A percentile compares a stretch with the other conserved stretches of the same genome.
Conservation (phyloP, 2,113 vertebrate species). For the Mus musculus region DNA sequence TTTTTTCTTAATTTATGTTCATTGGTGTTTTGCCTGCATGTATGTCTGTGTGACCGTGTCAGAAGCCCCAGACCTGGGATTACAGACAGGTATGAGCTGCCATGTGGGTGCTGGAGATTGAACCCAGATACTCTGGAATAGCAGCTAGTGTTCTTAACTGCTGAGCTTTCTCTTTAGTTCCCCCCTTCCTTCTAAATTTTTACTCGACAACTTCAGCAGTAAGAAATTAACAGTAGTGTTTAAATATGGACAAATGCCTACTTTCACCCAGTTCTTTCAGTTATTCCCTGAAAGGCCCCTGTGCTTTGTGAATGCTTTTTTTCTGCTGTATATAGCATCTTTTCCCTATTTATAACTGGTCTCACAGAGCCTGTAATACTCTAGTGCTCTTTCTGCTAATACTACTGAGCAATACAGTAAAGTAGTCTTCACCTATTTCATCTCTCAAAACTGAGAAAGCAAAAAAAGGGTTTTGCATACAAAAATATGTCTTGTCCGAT, state of each 20-base stretch:
- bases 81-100: not conserved
- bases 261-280: constrained; percentile 43
- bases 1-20: not conserved
- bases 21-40: not conserved
- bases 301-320: constrained; percentile 40
- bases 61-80: not conserved
- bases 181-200: not conserved
- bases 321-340: not conserved
- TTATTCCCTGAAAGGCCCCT: constrained; percentile 15
- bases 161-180: not conserved
- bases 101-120: not conserved
- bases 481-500: not conserved
- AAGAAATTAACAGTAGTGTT: constrained; percentile 39
- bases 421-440: not conserved
- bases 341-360: not conserved
- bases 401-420: not conserved
- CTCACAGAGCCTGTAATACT: constrained; percentile 29
- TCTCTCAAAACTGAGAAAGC: not conserved
- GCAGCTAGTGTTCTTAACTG: not conserved
- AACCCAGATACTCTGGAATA: not conserved
- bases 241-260: constrained; percentile 43
- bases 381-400: constrained; percentile 27
- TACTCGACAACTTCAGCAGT: constrained; percentile 5
- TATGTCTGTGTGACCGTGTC: not conserved
- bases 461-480: not conserved